Evolutionary conservation across 2,888 invertebrate genomes (phyloP).

Genomic region (Troides aeacus): DNA sequence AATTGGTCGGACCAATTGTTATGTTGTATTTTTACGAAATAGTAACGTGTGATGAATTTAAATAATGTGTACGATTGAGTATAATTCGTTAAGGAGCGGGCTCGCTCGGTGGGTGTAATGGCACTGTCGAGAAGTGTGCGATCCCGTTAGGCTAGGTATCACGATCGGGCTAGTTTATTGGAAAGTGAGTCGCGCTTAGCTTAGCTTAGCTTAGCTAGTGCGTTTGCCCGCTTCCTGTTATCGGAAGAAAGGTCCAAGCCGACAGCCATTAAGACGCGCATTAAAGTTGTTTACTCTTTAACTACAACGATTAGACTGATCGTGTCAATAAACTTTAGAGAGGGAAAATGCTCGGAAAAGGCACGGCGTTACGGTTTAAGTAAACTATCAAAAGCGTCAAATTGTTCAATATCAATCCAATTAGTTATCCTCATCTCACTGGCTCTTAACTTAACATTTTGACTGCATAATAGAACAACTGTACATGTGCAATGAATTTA

Average conservation of each 20-base stretch:
- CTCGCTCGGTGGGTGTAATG: constrained; percentile 49
- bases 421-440: too few species aligned
- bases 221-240: constrained; percentile 50
- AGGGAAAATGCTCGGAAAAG: constrained; percentile 21
- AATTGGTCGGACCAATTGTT: background rate
- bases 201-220: constrained; percentile 51
- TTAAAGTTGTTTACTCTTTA: constrained; percentile 34
- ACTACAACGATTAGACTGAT: constrained; percentile 19
- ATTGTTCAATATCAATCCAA: background rate
- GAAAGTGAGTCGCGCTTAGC: constrained; percentile 67
- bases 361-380: background rate
- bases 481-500: background rate
- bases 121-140: constrained; percentile 58
- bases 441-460: too few species aligned
- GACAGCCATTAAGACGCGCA: constrained; percentile 34
- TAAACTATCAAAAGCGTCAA: constrained; percentile 1
- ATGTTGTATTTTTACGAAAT: constrained; percentile 11
- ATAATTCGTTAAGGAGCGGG: background rate
- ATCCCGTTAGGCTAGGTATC: constrained; percentile 75
- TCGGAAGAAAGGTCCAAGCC: constrained; percentile 53
- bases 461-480: too few species aligned
- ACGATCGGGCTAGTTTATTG: constrained; percentile 72
- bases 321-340: constrained; percentile 28
- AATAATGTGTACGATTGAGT: constrained; percentile 20
- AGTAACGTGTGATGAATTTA: constrained; percentile 21